Evolutionary conservation across 2,888 invertebrate species (phyloP).

Genomic region (Hipparchia sbordonii): DNA sequence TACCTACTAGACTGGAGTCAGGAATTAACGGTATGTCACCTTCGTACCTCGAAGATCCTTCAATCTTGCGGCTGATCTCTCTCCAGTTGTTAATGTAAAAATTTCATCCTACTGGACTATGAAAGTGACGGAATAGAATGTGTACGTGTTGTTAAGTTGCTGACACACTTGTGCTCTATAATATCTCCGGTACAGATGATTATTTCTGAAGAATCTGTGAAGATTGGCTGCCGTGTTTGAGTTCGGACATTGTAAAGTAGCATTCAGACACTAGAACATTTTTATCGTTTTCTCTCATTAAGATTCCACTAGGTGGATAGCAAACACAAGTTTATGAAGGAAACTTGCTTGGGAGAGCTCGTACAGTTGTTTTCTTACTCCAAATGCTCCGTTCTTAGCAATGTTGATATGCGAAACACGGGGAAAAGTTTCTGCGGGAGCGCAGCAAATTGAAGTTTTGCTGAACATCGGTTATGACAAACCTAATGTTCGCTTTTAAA

Average conservation of each 20-base stretch:
- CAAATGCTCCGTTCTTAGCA: conserved; percentile 39
- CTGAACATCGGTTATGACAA: conserved; percentile 40
- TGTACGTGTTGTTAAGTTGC: too few relatives aligned
- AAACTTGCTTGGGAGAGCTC: conserved; percentile 39
- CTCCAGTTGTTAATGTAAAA: too few relatives aligned
- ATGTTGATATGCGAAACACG: conserved; percentile 44
- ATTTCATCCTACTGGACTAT: too few relatives aligned
- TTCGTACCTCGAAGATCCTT: too few relatives aligned
- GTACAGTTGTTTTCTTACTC: conserved; percentile 42
- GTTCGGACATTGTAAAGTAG: conserved; percentile 35
- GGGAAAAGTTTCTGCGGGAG: conserved; percentile 40
- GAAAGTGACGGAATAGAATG: too few relatives aligned
- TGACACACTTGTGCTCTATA: too few relatives aligned
- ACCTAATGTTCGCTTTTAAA: conserved; percentile 36
- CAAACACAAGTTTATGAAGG: conserved; percentile 45
- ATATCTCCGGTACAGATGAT: too few relatives aligned
- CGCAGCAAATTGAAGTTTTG: conserved; percentile 43
- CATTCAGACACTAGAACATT: conserved; percentile 43
- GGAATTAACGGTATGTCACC: too few relatives aligned
- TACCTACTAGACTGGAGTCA: too few relatives aligned
- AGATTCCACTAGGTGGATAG: conserved; percentile 43
- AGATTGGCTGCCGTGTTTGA: too few relatives aligned
- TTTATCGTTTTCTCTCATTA: conserved; percentile 46
- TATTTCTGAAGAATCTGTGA: too few relatives aligned
- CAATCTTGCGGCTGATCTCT: too few relatives aligned